Evolutionary conservation across 2,113 vertebrate species (phyloP).

Genomic region (Poecile atricapillus): DNA sequence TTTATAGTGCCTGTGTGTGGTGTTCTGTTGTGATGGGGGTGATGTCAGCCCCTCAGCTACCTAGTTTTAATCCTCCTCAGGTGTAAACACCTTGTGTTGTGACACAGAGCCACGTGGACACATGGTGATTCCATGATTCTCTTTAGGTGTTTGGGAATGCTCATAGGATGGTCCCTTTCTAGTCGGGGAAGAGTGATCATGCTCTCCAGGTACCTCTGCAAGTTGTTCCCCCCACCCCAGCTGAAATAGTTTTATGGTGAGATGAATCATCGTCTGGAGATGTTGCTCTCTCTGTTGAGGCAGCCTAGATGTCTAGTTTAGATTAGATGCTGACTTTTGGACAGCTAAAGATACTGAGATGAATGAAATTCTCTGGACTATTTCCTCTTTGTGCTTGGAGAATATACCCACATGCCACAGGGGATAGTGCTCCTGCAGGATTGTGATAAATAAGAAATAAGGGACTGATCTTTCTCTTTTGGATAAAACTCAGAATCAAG

Average conservation of each 20-base stretch:
- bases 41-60: background rate
- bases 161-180: background rate
- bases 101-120: background rate
- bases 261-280: slow-evolving; percentile 49
- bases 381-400: slow-evolving; percentile 10
- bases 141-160: background rate
- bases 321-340: slow-evolving; percentile 43
- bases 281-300: background rate
- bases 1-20: rapidly evolving
- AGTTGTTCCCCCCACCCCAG: background rate
- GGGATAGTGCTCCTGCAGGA: background rate
- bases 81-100: background rate
- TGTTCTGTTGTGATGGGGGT: background rate
- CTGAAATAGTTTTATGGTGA: background rate
- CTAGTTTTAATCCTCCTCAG: background rate
- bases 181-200: background rate
- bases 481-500: background rate
- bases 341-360: slow-evolving; percentile 2
- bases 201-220: background rate
- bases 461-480: background rate
- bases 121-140: background rate
- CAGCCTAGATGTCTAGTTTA: slow-evolving; percentile 52
- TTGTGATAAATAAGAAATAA: background rate
- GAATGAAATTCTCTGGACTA: background rate
- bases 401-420: background rate